Base-by-base conservation (phyloP, 2,888 invertebrate species). In the Xestia xanthographa region DNA sequence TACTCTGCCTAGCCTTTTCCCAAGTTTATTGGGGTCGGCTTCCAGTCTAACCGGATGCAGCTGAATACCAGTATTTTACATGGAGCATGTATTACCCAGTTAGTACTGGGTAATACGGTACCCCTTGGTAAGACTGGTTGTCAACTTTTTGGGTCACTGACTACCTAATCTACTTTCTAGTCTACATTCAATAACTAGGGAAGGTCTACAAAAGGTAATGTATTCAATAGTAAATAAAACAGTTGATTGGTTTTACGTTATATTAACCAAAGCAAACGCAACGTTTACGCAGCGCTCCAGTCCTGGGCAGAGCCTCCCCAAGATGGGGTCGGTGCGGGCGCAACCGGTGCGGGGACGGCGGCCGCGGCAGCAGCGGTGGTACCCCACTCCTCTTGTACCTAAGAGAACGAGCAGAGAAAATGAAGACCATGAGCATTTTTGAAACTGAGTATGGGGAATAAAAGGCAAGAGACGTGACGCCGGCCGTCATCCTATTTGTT, bases 261-360 rank as follows among this genome's bases (percentile, higher is more conserved):
- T 92, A 93, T 94, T 93, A 94, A 90, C 92, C 90, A 86, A 86
- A 88, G 84, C 80, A 90, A 90, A 90, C 87, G 78, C 62, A 80
- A 86, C 75, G 86, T 92, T 94, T 96, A 96, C 80, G 95, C 86
- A 48, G 95, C 96, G 89, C 94, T 96, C 97, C 97, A 97, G 91
- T 97, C 97, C 83, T 96, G 95, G 53, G 96, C 94, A 62, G 97
- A 94, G 81, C 97, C 97, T 84, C 97, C 97, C 98, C 98, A 97
- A 66, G 97, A 97, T 11, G 97, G 97, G 6, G 97, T 89, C 3
- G 95, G 90, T 1, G 97, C 93, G 56, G 97, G 91, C 0, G 95
- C 90, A 87, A 93, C 87, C 0, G 97, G 93, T 1, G 97, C 91
- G 0, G 95, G 91, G 87, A 95, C 91, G 0, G 93, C 90, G 14